Conservation (phyloP, 2,888 invertebrate species). For the Celastrina argiolus region DNA sequence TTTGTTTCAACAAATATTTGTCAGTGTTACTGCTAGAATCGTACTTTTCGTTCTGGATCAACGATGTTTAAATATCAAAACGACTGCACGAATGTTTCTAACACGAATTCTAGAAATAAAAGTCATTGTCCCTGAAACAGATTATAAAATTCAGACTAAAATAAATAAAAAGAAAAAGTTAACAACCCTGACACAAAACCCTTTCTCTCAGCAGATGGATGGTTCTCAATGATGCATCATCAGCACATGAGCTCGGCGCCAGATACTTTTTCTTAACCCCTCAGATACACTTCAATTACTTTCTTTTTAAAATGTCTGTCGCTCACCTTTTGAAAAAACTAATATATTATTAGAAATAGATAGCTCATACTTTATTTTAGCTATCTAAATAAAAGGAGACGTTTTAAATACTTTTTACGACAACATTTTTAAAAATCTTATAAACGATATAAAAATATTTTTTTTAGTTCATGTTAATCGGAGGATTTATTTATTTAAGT, state of each 20-base stretch:
- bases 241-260: conserved; percentile 34
- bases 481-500: too few species aligned
- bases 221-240: conserved; percentile 38
- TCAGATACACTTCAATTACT: not conserved
- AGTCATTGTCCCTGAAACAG: not conserved
- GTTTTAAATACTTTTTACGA: too few species aligned
- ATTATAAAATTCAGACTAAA: not conserved
- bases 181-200: conserved; percentile 33
- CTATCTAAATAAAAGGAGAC: not conserved
- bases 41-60: not conserved
- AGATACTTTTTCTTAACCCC: conserved; percentile 28
- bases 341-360: too few species aligned
- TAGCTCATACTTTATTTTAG: too few species aligned
- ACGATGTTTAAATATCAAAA: not conserved
- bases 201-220: conserved; percentile 39
- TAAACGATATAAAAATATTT: too few species aligned
- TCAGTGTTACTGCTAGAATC: too few species aligned
- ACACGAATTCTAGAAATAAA: not conserved
- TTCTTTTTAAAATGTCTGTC: conserved; percentile 12
- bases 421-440: too few species aligned
- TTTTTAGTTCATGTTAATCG: too few species aligned
- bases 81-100: not conserved
- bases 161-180: conserved; percentile 20
- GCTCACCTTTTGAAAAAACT: not conserved
- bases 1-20: too few species aligned